These are phyloP conservation scores for Zaprionus taronus DNA, from an alignment of 1,140 invertebrate genomes.

Conservation along the genomic window DNA sequence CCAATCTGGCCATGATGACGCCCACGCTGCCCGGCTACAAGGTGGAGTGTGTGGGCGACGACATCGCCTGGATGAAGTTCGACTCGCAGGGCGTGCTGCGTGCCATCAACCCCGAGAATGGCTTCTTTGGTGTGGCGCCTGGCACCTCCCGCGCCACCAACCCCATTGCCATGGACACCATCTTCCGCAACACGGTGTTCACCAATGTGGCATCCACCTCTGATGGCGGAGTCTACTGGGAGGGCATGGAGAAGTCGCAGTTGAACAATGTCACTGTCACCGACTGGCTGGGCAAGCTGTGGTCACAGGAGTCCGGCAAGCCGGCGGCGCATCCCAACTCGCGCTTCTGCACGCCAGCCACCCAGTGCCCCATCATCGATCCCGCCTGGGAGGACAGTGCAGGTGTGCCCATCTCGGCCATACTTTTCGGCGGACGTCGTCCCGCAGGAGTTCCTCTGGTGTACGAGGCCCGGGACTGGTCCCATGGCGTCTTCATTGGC, in stretches of 20 bases:
- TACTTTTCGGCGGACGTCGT: constrained; percentile 96
- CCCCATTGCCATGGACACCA: constrained; percentile 96
- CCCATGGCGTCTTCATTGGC: constrained; percentile 96
- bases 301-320: constrained; percentile 87
- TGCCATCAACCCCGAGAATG: constrained; percentile 98
- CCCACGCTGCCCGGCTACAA: constrained; percentile 95
- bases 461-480: constrained; percentile 94
- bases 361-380: constrained; percentile 96
- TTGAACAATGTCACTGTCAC: constrained; percentile 87
- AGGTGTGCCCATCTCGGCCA: constrained; percentile 95
- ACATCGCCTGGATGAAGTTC: constrained; percentile 97
- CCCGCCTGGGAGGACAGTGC: constrained; percentile 90
- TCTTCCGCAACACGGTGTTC: constrained; percentile 95
- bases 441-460: constrained; percentile 95
- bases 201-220: constrained; percentile 96
- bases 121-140: constrained; percentile 98
- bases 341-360: constrained; percentile 94
- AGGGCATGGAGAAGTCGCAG: constrained; percentile 91
- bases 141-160: constrained; percentile 95
- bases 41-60: constrained; percentile 93
- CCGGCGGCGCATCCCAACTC: constrained; percentile 95
- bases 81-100: constrained; percentile 92
- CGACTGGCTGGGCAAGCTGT: constrained; percentile 91
- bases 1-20: constrained; percentile 97
- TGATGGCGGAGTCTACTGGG: constrained; percentile 96